Evolutionary conservation across 2,113 vertebrate species (phyloP), one percentile per base, ranked within the genome.

Genomic region (Sander lucioperca): DNA sequence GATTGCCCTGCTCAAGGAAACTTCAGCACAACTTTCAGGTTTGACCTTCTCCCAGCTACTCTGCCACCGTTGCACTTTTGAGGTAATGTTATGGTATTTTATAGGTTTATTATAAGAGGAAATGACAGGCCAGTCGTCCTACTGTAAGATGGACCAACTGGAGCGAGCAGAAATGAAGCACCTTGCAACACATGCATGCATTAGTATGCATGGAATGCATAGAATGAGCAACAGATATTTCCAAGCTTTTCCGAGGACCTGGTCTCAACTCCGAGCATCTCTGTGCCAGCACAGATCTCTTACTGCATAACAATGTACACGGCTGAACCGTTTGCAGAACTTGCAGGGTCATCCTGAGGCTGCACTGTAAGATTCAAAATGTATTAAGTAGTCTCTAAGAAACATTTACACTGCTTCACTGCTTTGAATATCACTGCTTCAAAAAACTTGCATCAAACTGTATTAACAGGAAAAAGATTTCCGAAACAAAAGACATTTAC

Each of bases 121-220:
- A 86, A 82, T 85, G 81, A 84, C 80, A 83, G 83, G 36, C 54
- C 65, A 43, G 53, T 79, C 58, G 53, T 21, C 83, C 56, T 65
- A 75, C 43, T 85, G 65, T 84, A 74, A 78, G 68, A 79, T 79
- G 83, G 64, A 81, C 58, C 83, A 77, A 76, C 25, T 73, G 64
- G 59, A 89, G 83, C 25, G 43, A 82, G 69, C 43, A 59, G 45
- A 78, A 86, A 77, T 62, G 50, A 82, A 77, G 79, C 69, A 43
- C 71, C 65, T 67, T 57, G 79, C 65, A 67, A 86, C 80, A 78
- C 72, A 75, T 77, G 50, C 71, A 19, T 64, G 47, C 77, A 82
- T 92, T 89, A 84, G 87, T 87, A 90, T 92, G 89, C 84, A 89
- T 67, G 30, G 78, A 82, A 75, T 45, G 74, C 84, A 90, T 67